Conservation (phyloP, 1,140 invertebrate genomes). For the Neodiprion fabricii region DNA sequence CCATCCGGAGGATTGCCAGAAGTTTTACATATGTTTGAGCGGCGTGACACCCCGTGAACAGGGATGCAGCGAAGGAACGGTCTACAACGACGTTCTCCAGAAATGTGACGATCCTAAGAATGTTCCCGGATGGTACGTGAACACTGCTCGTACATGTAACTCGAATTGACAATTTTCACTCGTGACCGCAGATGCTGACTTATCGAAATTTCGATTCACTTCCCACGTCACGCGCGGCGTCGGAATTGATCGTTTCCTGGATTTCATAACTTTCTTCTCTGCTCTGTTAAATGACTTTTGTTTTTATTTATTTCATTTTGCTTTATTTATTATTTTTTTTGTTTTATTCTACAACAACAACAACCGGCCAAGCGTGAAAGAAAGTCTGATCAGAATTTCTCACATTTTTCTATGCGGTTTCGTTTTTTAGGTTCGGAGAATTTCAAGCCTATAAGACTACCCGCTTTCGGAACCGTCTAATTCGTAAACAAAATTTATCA, state of each 20-base stretch:
- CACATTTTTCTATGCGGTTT: too few relatives aligned
- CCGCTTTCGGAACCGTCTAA: too few relatives aligned
- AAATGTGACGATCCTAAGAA: conserved; percentile 87
- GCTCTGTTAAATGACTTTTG: conserved; percentile 2
- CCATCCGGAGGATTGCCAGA: conserved; percentile 86
- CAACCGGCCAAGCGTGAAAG: too few relatives aligned
- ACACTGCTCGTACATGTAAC: neutral
- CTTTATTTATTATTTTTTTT: too few relatives aligned
- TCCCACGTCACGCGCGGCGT: neutral
- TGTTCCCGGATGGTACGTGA: conserved; percentile 82
- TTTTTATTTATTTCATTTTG: too few relatives aligned
- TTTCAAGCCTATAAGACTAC: too few relatives aligned
- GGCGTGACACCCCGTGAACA: conserved; percentile 84
- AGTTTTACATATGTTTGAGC: conserved; percentile 89
- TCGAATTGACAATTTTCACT: neutral
- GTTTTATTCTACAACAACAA: neutral
- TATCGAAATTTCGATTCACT: too few relatives aligned
- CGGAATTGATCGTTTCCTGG: neutral
- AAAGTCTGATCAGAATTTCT: too few relatives aligned
- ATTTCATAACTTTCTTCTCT: conserved; percentile 32
- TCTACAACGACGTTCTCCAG: conserved; percentile 83
- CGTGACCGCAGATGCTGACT: too few relatives aligned
- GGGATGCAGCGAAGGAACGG: conserved; percentile 83
- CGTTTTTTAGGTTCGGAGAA: too few relatives aligned
- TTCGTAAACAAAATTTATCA: too few relatives aligned